A percentile compares a stretch with the other conserved stretches of the same genome.
These are phyloP conservation scores for Anticlea derivata DNA, from an alignment of 2,888 invertebrate genomes.

Conservation along the genomic window DNA sequence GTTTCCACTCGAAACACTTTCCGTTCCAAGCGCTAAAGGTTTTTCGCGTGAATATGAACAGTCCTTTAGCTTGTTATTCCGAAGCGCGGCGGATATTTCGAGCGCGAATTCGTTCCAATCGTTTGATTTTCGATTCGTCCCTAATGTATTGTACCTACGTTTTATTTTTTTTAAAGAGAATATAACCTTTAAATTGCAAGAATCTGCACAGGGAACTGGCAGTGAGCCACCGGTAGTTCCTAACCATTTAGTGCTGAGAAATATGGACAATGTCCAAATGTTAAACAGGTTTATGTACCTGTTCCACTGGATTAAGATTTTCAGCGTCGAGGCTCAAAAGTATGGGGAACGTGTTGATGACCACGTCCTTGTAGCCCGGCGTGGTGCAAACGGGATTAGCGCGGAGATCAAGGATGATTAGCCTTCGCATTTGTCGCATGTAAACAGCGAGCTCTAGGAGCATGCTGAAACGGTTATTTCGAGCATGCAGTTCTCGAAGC, in stretches of 20 bases:
- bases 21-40: constrained; percentile 17
- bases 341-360: constrained; percentile 63
- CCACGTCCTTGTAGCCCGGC: constrained; percentile 65
- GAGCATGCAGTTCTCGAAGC: constrained; percentile 62
- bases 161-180: constrained; percentile 14
- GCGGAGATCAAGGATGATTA: constrained; percentile 64
- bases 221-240: constrained; percentile 12
- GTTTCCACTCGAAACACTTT: constrained; percentile 26
- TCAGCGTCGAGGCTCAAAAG: constrained; percentile 61
- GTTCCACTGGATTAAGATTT: constrained; percentile 61
- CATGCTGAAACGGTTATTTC: constrained; percentile 64
- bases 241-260: constrained; percentile 13
- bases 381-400: constrained; percentile 66
- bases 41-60: constrained; percentile 21
- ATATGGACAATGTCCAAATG: constrained; percentile 13
- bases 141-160: constrained; percentile 5
- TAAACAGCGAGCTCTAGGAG: constrained; percentile 71
- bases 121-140: constrained; percentile 9
- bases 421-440: constrained; percentile 62
- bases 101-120: constrained; percentile 8
- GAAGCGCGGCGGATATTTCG: constrained; percentile 3
- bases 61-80: constrained; percentile 18
- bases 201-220: constrained; percentile 15
- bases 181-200: constrained; percentile 10
- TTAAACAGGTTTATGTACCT: constrained; percentile 44